These are phyloP conservation scores for Lerema accius DNA, from an alignment of 1,140 invertebrate species.

Conservation along the genomic window DNA sequence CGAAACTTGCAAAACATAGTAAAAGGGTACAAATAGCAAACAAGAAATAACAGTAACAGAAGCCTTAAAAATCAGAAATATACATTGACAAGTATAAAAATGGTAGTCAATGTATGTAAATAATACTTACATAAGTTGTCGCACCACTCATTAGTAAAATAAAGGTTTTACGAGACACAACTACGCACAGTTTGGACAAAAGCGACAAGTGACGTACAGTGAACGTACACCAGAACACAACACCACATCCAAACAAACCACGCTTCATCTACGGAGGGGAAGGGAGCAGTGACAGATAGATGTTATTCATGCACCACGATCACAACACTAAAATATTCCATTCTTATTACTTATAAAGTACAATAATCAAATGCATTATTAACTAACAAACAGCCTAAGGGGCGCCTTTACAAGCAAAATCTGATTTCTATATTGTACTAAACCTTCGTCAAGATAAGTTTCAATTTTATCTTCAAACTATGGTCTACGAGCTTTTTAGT, in stretches of 20 bases:
- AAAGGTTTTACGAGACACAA: conserved; percentile 23
- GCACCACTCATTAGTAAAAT: conserved; percentile 23
- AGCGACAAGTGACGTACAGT: conserved; percentile 57
- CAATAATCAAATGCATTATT: conserved; percentile 22
- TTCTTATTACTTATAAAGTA: conserved; percentile 19
- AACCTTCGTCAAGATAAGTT: neutral
- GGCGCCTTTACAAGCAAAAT: conserved; percentile 5
- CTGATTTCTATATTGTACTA: no score
- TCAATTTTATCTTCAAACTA: no score
- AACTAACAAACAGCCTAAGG: neutral
- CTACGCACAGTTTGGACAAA: conserved; percentile 59
- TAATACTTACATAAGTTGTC: conserved; percentile 23
- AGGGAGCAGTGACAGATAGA: conserved; percentile 56
- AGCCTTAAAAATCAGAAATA: no score
- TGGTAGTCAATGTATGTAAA: neutral
- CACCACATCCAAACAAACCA: conserved; percentile 66
- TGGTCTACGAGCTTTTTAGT: no score
- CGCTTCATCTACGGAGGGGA: conserved; percentile 19
- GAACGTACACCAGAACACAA: conserved; percentile 64
- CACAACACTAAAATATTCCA: conserved; percentile 47
- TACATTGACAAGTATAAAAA: conserved; percentile 23
- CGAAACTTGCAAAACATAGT: no score
- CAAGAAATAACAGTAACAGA: no score
- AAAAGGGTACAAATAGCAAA: no score
- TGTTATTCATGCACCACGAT: conserved; percentile 82